phyloP scores from a whole-genome alignment of 2,797 vertebrate genomes.

The Sarcophilus harrisii region DNA sequence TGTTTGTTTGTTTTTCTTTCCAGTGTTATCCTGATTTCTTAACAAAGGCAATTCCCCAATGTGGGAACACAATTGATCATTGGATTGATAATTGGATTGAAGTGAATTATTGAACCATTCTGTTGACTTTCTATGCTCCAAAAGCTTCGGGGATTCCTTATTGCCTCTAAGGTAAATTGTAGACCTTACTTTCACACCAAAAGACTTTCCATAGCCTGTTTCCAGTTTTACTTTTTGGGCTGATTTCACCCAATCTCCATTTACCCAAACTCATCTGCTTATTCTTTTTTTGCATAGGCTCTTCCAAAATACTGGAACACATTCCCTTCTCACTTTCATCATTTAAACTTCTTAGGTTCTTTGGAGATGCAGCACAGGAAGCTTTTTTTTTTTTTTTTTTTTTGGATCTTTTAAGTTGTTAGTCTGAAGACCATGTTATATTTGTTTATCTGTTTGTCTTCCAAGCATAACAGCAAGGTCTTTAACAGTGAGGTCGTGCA shows the following conservation, averaged over 20 bases:
- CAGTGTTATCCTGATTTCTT: no score
- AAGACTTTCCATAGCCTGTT: neutral
- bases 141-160: neutral
- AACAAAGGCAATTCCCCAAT: neutral
- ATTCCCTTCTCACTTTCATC: neutral
- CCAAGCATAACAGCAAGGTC: no score
- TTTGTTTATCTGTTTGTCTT: no score
- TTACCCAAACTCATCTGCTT: neutral
- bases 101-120: neutral
- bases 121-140: neutral
- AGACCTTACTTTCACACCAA: neutral
- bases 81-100: neutral
- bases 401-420: neutral
- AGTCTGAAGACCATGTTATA: neutral
- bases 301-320: neutral
- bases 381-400: neutral
- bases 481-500: neutral
- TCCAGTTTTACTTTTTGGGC: neutral
- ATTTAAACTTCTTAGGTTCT: neutral
- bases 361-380: neutral
- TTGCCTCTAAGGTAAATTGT: neutral
- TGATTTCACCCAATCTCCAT: neutral
- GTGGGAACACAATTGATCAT: neutral
- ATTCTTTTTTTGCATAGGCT: no score
- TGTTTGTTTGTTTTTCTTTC: no score